Evolutionary conservation across 1,140 invertebrate species (phyloP).

Genomic region (Bicyclus anynana): DNA sequence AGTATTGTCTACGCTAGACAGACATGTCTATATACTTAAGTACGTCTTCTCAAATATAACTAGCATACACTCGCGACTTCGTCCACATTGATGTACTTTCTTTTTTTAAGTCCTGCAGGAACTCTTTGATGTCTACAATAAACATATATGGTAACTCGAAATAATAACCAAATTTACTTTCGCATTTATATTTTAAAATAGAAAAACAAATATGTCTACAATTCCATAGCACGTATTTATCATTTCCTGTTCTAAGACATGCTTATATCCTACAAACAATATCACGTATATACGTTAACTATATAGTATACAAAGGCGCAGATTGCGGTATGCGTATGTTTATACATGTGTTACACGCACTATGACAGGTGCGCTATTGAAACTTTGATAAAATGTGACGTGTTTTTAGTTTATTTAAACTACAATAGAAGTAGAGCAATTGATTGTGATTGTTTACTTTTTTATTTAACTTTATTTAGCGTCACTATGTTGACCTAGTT

Average conservation of each 20-base stretch:
- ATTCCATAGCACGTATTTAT: background rate
- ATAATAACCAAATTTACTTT: too few species aligned
- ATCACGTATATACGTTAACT: background rate
- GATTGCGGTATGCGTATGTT: background rate
- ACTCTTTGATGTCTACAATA: too few species aligned
- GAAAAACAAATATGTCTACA: background rate
- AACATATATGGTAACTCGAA: too few species aligned
- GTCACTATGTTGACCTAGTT: too few species aligned
- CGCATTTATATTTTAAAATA: too few species aligned
- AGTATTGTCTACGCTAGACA: conserved; percentile 2
- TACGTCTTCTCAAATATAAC: background rate
- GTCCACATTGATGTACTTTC: too few species aligned
- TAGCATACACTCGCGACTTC: too few species aligned
- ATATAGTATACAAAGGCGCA: background rate
- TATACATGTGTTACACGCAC: conserved; percentile 4
- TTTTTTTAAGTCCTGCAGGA: too few species aligned
- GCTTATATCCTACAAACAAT: background rate
- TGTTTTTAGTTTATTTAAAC: conserved; percentile 2
- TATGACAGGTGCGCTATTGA: conserved; percentile 8
- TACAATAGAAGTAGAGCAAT: conserved; percentile 7
- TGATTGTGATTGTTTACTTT: conserved; percentile 5
- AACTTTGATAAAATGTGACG: conserved; percentile 11
- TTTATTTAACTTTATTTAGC: too few species aligned
- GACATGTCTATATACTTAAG: too few species aligned
- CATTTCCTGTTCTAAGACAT: background rate